These are phyloP conservation scores for Plestiodon gilberti DNA, from an alignment of 2,113 vertebrate species.

Conservation along the genomic window DNA sequence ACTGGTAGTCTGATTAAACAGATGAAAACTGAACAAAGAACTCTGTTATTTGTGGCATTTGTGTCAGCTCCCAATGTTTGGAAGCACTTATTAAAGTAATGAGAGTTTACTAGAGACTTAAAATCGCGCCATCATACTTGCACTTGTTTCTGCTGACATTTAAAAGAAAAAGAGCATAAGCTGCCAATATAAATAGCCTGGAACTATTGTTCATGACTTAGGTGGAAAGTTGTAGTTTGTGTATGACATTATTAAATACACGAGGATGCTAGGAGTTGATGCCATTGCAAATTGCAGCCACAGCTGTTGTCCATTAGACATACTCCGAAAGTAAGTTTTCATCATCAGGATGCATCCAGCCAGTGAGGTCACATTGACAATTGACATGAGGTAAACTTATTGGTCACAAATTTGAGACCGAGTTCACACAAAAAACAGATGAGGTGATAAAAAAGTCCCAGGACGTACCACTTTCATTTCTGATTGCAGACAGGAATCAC, in stretches of 20 bases:
- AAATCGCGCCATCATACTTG: slow-evolving; percentile 42
- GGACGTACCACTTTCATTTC: neutral
- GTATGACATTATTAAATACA: slow-evolving; percentile 43
- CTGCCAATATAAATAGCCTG: slow-evolving; percentile 3
- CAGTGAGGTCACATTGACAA: neutral
- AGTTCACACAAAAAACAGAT: neutral
- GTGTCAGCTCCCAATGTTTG: slow-evolving; percentile 39
- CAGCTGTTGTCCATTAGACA: neutral
- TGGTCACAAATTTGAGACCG: neutral
- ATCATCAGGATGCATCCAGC: neutral
- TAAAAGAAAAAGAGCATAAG: slow-evolving; percentile 32
- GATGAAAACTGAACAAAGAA: slow-evolving; percentile 36
- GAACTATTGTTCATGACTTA: slow-evolving; percentile 36
- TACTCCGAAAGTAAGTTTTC: neutral
- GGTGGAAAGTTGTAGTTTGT: slow-evolving; percentile 13
- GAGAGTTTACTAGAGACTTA: slow-evolving; percentile 62
- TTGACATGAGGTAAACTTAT: neutral
- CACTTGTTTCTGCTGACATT: slow-evolving; percentile 43
- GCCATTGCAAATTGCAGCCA: slow-evolving; percentile 62
- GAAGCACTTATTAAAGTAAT: slow-evolving; percentile 63
- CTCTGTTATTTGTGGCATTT: slow-evolving; percentile 47
- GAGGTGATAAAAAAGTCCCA: neutral
- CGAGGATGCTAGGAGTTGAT: slow-evolving; percentile 66
- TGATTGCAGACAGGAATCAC: neutral
- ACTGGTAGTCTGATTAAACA: neutral